Evolutionary conservation across 2,113 vertebrate species (phyloP).

Genomic region (Takifugu flavidus): DNA sequence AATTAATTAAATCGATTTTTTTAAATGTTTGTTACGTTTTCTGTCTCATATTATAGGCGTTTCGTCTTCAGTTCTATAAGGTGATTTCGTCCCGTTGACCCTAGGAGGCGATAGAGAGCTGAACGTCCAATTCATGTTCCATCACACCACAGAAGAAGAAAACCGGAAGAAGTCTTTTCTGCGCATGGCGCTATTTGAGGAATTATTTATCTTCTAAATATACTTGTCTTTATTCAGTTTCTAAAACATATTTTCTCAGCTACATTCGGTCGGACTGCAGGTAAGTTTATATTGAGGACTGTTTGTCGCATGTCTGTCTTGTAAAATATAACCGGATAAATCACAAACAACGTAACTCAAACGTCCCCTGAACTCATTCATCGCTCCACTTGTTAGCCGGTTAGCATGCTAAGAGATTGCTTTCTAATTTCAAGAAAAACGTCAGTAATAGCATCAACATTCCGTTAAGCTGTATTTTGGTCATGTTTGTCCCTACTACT

Average conservation of each 20-base stretch:
- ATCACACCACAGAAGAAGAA: slow-evolving; percentile 19
- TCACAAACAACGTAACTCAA: slow-evolving; percentile 32
- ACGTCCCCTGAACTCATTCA: slow-evolving; percentile 57
- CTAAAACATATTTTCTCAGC: neutral
- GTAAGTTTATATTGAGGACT: slow-evolving; percentile 13
- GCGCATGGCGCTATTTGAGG: slow-evolving; percentile 60
- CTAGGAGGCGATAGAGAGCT: slow-evolving; percentile 10
- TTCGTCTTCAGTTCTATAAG: no score
- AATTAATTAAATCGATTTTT: no score
- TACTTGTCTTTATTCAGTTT: neutral
- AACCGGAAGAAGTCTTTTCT: slow-evolving; percentile 13
- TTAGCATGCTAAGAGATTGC: slow-evolving; percentile 28
- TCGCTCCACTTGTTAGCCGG: slow-evolving; percentile 33
- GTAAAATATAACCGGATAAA: no score
- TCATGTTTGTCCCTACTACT: neutral
- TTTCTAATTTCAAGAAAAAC: fast-evolving
- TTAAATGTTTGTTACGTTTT: no score
- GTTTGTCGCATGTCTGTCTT: fast-evolving
- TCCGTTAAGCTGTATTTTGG: neutral
- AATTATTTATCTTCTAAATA: slow-evolving; percentile 16
- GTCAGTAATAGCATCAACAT: fast-evolving
- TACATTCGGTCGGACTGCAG: neutral
- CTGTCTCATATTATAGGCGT: no score
- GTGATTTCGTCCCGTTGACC: neutral
- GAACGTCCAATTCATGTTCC: fast-evolving